These are phyloP conservation scores for Brachyhypopomus gauderio DNA, from an alignment of 2,113 vertebrate species.

Conservation along the genomic window DNA sequence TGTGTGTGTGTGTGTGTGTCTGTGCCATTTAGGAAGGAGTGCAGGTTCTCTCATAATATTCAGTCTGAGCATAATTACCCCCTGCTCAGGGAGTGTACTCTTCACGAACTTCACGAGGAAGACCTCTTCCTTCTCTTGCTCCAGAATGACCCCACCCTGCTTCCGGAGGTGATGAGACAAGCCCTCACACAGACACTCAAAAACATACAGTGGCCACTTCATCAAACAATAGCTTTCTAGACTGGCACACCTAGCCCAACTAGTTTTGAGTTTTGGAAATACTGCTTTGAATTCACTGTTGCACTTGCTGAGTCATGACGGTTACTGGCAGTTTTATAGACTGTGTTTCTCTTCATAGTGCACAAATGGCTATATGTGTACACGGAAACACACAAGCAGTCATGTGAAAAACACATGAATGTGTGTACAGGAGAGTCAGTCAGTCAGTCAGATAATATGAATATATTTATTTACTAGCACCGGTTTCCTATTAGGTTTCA, in stretches of 20 bases:
- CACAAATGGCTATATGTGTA: too few species aligned
- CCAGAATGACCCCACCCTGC: slow-evolving; percentile 70
- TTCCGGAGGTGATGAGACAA: slow-evolving; percentile 67
- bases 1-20: slow-evolving; percentile 13
- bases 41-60: slow-evolving; percentile 70
- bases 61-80: slow-evolving; percentile 63
- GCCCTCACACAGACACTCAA: not conserved
- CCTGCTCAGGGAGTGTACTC: slow-evolving; percentile 65
- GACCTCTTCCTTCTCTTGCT: slow-evolving; percentile 72
- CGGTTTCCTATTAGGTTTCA: too few species aligned
- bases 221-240: not conserved
- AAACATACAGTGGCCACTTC: not conserved
- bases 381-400: too few species aligned
- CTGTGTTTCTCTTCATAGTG: too few species aligned
- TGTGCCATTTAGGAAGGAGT: slow-evolving; percentile 62
- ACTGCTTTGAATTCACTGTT: not conserved
- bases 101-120: slow-evolving; percentile 66
- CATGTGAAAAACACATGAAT: too few species aligned
- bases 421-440: too few species aligned
- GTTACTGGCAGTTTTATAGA: not conserved
- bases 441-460: too few species aligned
- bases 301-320: too few species aligned
- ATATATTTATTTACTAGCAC: too few species aligned
- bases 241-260: not conserved
- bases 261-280: not conserved